Conservation (phyloP, 2,113 vertebrate species). For the Atractosteus spatula region DNA sequence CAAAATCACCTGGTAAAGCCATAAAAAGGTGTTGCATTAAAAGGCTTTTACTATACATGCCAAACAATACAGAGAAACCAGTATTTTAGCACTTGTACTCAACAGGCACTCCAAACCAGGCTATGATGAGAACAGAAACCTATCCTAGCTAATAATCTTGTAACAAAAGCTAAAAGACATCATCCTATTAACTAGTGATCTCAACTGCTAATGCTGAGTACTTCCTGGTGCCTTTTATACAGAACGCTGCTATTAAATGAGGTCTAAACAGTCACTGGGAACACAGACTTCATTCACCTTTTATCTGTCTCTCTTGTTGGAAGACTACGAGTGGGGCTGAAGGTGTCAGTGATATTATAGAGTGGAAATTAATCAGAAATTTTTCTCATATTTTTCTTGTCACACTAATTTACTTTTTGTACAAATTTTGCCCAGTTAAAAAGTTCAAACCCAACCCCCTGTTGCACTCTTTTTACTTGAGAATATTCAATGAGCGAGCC, state of each 20-base stretch:
- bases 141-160: slow-evolving; percentile 97
- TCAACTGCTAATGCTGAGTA: slow-evolving; percentile 91
- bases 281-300: slow-evolving; percentile 86
- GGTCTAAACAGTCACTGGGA: slow-evolving; percentile 87
- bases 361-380: slow-evolving; percentile 84
- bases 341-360: slow-evolving; percentile 97
- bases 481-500: slow-evolving; percentile 85
- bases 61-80: slow-evolving; percentile 82
- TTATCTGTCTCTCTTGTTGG: slow-evolving; percentile 92
- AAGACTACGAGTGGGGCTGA: slow-evolving; percentile 79
- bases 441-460: slow-evolving; percentile 85
- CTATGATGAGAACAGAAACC: slow-evolving; percentile 81
- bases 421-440: slow-evolving; percentile 74
- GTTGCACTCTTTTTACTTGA: slow-evolving; percentile 80
- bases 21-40: slow-evolving; percentile 89
- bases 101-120: slow-evolving; percentile 82
- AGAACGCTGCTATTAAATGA: slow-evolving; percentile 84
- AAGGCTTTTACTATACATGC: slow-evolving; percentile 78
- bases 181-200: slow-evolving; percentile 99
- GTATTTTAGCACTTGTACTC: slow-evolving; percentile 89
- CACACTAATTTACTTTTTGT: slow-evolving; percentile 80
- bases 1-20: slow-evolving; percentile 92
- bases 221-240: slow-evolving; percentile 93
- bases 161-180: slow-evolving; percentile 99
- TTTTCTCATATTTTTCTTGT: slow-evolving; percentile 85